Base-by-base conservation (phyloP, 2,113 vertebrate genomes). In the Calyptommatus sinebrachiatus region DNA sequence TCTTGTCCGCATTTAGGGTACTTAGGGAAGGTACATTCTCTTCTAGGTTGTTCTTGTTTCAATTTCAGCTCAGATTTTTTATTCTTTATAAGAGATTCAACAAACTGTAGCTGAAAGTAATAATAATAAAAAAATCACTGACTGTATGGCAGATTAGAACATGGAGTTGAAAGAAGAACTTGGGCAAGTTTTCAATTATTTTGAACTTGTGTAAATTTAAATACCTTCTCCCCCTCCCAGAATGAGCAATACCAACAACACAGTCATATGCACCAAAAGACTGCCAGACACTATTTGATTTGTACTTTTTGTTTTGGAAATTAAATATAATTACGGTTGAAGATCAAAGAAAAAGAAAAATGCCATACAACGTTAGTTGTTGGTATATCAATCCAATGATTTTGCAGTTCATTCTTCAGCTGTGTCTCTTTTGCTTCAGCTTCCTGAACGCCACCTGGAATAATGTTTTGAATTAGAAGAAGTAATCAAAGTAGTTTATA, bases 1-100 rank as follows among this genome's bases (percentile, higher is more conserved):
- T 98, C 96, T 45, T 85, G 91, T 85, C 84, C 95, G 57, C 92
- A 93, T 76, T 86, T 96, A 65, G 94, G 94, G 65, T 93, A 92
- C 88, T 96, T 94, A 21, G 79, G 82, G 77, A 97, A 91, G 24
- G 91, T 88, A 83, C 93, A 99, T 45, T 86, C 90, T 92, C 97
- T 94, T 83, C 94, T 94, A n/a, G 93, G 94, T 65, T 87, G 83
- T 22, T 86, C 93, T 77, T 88, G 82, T 66, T 98, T 84, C 69
- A 1, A 74, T 46, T 95, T 85, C 69, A 91, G 90, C 81, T 96
- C 93, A 29, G 78, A 5, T 0, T 4, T 61, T 89, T 94, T 98
- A 73, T 92, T 83, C 69, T 76, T 89, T 16, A 97, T 76, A 66
- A 96, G 66, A 48, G 70, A 76, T 73, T 95, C 93, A 80, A 97